Evolutionary conservation across 2,797 vertebrate species (phyloP), one percentile per base, ranked within the genome.

Genomic region (Poeciliopsis paucimaculata): DNA sequence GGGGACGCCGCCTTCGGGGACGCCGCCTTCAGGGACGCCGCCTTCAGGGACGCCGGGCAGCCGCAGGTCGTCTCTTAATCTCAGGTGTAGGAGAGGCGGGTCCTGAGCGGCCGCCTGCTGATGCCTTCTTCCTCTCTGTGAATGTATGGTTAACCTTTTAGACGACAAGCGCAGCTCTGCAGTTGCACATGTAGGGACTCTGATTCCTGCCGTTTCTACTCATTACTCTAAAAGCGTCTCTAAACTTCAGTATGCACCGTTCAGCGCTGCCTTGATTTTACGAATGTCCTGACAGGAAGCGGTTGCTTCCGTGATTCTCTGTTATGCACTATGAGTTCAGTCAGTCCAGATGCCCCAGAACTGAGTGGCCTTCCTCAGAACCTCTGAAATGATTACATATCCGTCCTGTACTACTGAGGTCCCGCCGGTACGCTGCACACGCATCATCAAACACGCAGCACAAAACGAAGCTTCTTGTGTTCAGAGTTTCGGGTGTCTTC

Each of bases 61-160:
- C n/a, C 12, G n/a, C 55, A 28, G n/a, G 55, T 28, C 11, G 3
- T 13, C 55, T 60, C 26, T 60, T 12, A 15, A 60, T 13, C 95
- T 96, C 95, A 95, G 95, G 95, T 95, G 90, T 91, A 89, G 70
- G 89, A 86, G 88, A 90, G 82, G 92, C 90, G 28, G 91, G 90
- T 93, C 92, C 93, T 89, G 81, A 82, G 87, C 86, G 88, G 81
- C 84, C 87, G 83, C 85, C 84, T 87, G 53, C 77, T 51, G 88
- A 92, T 92, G 93, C 93, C 94, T 94, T 93, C 74, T 77, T 91
- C 84, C 90, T 62, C 78, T 85, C 88, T 76, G 80, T 95, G 95
- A 96, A 96, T 96, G 95, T 95, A 95, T 80, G 88, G 88, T 91
- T 83, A 92, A 91, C 90, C 91, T 86, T 83, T 28, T 73, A 88